These are phyloP conservation scores for Rana temporaria DNA, from an alignment of 2,113 vertebrate genomes.

Conservation along the genomic window DNA sequence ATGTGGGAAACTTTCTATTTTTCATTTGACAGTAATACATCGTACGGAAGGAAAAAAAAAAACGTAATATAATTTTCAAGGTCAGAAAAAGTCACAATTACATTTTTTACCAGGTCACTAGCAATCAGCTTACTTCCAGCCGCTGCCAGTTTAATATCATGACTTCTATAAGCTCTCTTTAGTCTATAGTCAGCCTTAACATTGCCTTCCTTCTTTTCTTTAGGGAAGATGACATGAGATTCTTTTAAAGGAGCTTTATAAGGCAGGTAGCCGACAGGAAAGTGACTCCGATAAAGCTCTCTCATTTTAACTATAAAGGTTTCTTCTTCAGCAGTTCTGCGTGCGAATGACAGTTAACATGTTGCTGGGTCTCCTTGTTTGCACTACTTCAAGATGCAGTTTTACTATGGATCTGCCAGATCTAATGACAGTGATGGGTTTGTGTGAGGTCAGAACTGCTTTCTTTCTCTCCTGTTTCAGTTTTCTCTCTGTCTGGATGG, in stretches of 20 bases:
- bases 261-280: conserved; percentile 40
- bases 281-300: conserved; percentile 40
- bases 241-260: conserved; percentile 43
- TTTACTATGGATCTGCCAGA: neutral
- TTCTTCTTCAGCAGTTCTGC: conserved; percentile 10
- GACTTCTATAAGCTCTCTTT: conserved; percentile 31
- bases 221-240: conserved; percentile 36
- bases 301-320: conserved; percentile 46
- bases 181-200: neutral
- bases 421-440: conserved; percentile 23
- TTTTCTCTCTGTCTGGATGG: conserved; percentile 14
- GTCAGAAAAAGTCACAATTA: neutral
- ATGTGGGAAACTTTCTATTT: neutral
- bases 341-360: conserved; percentile 38
- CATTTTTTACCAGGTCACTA: conserved; percentile 4
- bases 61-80: neutral
- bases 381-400: conserved; percentile 17
- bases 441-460: conserved; percentile 13
- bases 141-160: conserved; percentile 21
- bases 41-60: neutral
- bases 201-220: neutral
- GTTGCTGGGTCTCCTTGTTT: conserved; percentile 12
- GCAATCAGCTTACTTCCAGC: conserved; percentile 9
- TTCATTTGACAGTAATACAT: neutral
- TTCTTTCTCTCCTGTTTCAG: neutral